Conservation (phyloP, 2,888 invertebrate species). For the Dermolepida albohirtum region DNA sequence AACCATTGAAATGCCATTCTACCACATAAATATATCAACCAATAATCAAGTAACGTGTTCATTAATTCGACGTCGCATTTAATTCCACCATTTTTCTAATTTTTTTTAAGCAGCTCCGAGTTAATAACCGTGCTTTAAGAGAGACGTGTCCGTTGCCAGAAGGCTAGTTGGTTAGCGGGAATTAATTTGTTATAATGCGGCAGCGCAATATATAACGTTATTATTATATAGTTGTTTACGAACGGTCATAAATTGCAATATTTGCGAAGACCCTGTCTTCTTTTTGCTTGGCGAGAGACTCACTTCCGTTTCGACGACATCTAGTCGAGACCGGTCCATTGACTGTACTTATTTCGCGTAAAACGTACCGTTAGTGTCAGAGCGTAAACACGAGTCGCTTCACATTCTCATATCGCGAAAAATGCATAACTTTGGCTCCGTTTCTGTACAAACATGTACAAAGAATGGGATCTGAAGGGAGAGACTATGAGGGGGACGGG, state of each 20-base stretch:
- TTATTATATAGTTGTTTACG: conserved; percentile 46
- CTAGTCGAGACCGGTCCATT: conserved; percentile 40
- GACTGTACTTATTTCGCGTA: conserved; percentile 43
- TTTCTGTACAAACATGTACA: conserved; percentile 35
- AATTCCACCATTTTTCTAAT: neutral
- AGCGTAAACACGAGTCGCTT: conserved; percentile 44
- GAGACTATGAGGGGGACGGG: neutral
- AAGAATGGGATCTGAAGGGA: conserved; percentile 21
- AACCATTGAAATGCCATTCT: no score
- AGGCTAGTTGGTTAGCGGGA: conserved; percentile 5
- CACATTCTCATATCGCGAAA: conserved; percentile 36
- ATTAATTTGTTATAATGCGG: conserved; percentile 34
- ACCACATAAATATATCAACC: no score
- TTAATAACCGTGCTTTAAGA: conserved; percentile 5
- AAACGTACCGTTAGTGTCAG: conserved; percentile 41
- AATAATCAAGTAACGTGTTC: no score
- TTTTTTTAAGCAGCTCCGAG: neutral
- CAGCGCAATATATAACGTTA: conserved; percentile 42
- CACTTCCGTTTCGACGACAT: conserved; percentile 54
- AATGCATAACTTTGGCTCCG: conserved; percentile 41
- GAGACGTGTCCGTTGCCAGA: neutral
- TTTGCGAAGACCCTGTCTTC: conserved; percentile 45
- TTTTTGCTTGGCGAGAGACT: conserved; percentile 52
- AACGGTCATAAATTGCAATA: conserved; percentile 45
- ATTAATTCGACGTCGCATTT: neutral